Percentiles rank a stretch among this genome's conserved stretches.
Evolutionary conservation across 1,140 invertebrate species (phyloP).

Genomic region (Trinorchestia longiramus): DNA sequence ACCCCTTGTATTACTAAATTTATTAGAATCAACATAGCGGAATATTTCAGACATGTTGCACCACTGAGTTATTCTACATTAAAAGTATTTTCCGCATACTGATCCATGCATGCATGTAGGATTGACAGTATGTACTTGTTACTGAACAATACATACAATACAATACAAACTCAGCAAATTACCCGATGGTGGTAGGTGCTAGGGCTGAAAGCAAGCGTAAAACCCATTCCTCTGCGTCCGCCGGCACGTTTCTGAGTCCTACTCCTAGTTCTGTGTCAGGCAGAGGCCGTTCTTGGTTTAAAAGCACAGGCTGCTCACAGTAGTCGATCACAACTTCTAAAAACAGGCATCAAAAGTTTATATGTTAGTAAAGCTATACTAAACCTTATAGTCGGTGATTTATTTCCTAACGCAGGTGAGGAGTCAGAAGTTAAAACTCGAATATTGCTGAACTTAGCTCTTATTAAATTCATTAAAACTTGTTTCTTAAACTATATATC

Average conservation of each 20-base stretch:
- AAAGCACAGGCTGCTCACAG: neutral
- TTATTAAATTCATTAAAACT: neutral
- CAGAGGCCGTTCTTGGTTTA: neutral
- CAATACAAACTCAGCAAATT: neutral
- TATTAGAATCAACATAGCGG: too few species aligned
- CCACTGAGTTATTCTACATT: too few species aligned
- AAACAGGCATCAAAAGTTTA: neutral
- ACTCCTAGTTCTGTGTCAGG: conserved; percentile 29
- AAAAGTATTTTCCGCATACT: too few species aligned
- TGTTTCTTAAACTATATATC: neutral
- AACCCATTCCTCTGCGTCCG: neutral
- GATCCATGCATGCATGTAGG: too few species aligned
- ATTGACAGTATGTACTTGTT: too few species aligned
- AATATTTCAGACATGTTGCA: too few species aligned
- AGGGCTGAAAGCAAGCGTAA: neutral
- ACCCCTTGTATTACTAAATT: too few species aligned
- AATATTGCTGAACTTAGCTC: neutral
- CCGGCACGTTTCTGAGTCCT: neutral
- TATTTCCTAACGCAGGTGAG: neutral
- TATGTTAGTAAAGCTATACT: neutral
- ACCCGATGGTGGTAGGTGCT: neutral
- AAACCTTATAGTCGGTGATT: neutral
- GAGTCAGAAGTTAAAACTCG: neutral
- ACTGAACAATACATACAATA: too few species aligned
- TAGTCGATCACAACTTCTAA: neutral